Evolutionary conservation across 1,140 invertebrate species (phyloP), one percentile per base, ranked within the genome.

Genomic region (Drosophila repletoides): DNA sequence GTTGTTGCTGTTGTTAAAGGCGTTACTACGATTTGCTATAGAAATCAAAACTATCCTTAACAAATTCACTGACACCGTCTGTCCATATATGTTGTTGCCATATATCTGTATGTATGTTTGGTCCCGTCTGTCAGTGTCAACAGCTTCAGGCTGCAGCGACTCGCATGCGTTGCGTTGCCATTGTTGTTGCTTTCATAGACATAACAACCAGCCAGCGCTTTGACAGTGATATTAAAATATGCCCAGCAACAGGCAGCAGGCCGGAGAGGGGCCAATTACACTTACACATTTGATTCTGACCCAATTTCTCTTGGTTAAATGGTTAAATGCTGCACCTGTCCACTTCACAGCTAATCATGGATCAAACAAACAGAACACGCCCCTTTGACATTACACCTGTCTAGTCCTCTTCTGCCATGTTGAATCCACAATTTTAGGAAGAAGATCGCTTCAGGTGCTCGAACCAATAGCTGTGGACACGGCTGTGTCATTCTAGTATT

Each of bases 21-120:
- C 61, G 43, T 58, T 49, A 31, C 52, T 65, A 33, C 49, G 38
- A 68, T 72, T 72, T 55, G 34, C 55, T 49, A 73, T 73, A 76
- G 77, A 81, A 83, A 73, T 83, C 59, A 66, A 83, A 83, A 51
- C 83, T 48, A 79, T 77, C 75, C 75, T 73, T 65, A 38, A 59
- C 29, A 69, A 73, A 77, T 68, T 58, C 74, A 68, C 72, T n/a
- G 58, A 56, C 46, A 34, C 17, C n/a, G 40, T 24, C n/a, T n/a
- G n/a, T 41, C 15, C 24, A 17, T 24, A 40, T 26, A 28, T 53
- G 22, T n/a, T n/a, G n/a, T n/a, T 17, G 56, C 46, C 48, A 40
- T 33, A 34, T 58, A 26, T 46, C 46, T 49, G 24, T 58, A 41
- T 41, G 51, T 46, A 22, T 26, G 24, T 58, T 38, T 56, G 24